phyloP scores from a whole-genome alignment of 1,140 invertebrate genomes.

The Orchestia grillus region DNA sequence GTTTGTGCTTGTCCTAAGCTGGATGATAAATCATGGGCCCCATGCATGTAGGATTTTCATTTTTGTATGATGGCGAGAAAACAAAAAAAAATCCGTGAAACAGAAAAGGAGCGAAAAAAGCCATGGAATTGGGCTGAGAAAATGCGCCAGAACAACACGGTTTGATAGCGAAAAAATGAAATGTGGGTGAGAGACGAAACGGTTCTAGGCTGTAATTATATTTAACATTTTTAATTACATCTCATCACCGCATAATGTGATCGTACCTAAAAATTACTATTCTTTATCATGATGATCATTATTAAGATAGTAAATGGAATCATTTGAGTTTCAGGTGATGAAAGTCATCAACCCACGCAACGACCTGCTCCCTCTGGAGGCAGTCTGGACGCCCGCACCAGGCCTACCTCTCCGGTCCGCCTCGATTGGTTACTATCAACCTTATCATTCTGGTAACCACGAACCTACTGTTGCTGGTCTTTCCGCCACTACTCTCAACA shows the following conservation, averaged over 20 bases:
- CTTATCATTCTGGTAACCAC: background rate
- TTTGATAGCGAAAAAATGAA: too few relatives aligned
- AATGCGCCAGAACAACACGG: too few relatives aligned
- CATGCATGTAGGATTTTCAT: too few relatives aligned
- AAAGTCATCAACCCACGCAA: background rate
- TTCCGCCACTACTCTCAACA: background rate
- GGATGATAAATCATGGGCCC: background rate
- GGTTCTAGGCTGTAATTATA: background rate
- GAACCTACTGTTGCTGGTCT: background rate
- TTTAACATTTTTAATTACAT: background rate
- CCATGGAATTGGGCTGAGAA: too few relatives aligned
- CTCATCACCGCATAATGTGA: background rate
- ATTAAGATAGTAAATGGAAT: background rate
- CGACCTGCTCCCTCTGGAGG: background rate
- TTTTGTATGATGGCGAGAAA: too few relatives aligned
- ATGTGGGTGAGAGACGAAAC: too few relatives aligned
- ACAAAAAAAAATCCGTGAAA: too few relatives aligned
- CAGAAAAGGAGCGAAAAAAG: too few relatives aligned
- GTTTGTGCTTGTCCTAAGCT: background rate
- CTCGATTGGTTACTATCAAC: background rate
- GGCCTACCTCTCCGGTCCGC: background rate
- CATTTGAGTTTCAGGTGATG: background rate
- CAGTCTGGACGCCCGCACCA: background rate
- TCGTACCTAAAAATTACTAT: background rate
- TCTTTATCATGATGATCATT: background rate